Base-by-base conservation (phyloP, 2,888 invertebrate genomes). In the Clepsis dumicolana region DNA sequence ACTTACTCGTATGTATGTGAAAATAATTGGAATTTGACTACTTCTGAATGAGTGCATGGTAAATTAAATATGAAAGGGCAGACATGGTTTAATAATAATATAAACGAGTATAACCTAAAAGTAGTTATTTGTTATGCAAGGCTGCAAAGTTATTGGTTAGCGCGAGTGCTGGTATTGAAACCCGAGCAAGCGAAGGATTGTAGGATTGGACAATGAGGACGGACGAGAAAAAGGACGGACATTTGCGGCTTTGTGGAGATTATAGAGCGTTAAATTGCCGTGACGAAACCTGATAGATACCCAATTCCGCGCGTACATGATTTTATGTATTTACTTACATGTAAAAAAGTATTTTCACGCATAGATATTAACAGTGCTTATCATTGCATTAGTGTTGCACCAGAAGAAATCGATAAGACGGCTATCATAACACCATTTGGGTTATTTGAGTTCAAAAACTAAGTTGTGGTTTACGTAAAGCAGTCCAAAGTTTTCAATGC, bases 321-420 rank as follows among this genome's bases (percentile, higher is more conserved):
- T 35, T 35, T 35, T 8, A 10, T 27, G 16, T 5, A 44, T 21
- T 12, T 21, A 24, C 10, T 29, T 24, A 7, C 44, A 1, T 1
- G 8, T 5, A 44, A 44, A 2, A 18, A 18, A 8, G 2, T 18
- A 18, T 44, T 44, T 18, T 18, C 18, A 5, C 1, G 2, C 4
- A 2, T 50, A 12, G 50, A 50, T 12, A 24, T 50, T 1, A 50
- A 59, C n/a, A 14, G 65, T 2, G 65, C 65, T 1, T 65, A 65
- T 18, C 66, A 66, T 5, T n/a, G 4, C 14, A 61, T 66, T 8
- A 27, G 16, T 2, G 21, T 66, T 1, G 66, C 61, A 5, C 41
- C 54, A 0, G 62, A 56, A 16, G 84, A 85, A 71, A 73, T 84
- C 14, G 73, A 64, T 0, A 86, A 89, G 70, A 87, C 86, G 0